Evolutionary conservation across 2,113 vertebrate species (phyloP), one percentile per base, ranked within the genome.

Genomic region (Cebus imitator): DNA sequence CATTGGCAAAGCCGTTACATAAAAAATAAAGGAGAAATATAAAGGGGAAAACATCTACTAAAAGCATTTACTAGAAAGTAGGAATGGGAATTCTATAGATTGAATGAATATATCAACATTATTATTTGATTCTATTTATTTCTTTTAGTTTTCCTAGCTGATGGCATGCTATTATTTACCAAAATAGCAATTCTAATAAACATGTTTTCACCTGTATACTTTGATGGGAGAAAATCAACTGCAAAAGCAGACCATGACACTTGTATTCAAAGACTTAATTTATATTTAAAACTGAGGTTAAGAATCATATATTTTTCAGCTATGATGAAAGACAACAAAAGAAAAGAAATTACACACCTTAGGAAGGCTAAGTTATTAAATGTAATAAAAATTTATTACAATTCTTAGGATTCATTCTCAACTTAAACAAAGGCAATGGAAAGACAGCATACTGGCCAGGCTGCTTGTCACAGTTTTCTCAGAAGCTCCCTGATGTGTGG

Each of bases 221-320:
- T 98, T 97, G 93, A 98, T 98, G 96, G 98, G 97, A 98, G 91
- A 97, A 98, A 98, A 72, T 97, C 96, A 98, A 96, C 75, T 97
- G 81, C 94, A 98, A 96, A 98, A 97, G 68, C 35, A 32, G 23
- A 97, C 55, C 55, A 35, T 92, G 97, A 94, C 94, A 90, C 32
- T 97, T 97, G 73, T 97, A 98, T 94, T 97, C 68, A 87, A 92
- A 85, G 96, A 86, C 94, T 97, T 97, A 48, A 73, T 97, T 97
- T 97, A 91, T 95, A 97, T 95, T 97, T 95, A 96, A 95, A 98
- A 97, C 92, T 95, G 95, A 95, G 64, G 8, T 91, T 97, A 94
- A 96, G 92, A 94, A 93, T 91, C 87, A 96, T 86, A 73, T 75
- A 97, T 92, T 97, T 97, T 80, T 32, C 35, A 78, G 14, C n/a